Evolutionary conservation across 2,797 vertebrate genomes (phyloP).

Genomic region (Tapera naevia): DNA sequence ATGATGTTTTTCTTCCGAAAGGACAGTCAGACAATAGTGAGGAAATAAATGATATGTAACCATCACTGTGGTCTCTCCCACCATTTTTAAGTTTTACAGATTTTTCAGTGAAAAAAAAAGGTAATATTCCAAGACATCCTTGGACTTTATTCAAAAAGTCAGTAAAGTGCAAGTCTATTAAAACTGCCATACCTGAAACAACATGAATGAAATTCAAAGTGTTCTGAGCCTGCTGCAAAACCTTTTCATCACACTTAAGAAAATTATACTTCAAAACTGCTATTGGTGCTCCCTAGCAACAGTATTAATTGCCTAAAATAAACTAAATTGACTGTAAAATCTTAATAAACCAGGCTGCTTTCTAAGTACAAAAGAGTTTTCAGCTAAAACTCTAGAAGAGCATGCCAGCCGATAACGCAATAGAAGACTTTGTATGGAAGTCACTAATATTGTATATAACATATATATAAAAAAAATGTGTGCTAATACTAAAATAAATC

Average conservation of each 20-base stretch:
- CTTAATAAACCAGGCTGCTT: slow-evolving; percentile 28
- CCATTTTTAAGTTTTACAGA: background rate
- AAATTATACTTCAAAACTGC: slow-evolving; percentile 53
- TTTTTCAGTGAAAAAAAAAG: background rate
- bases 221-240: slow-evolving; percentile 36
- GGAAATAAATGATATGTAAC: background rate
- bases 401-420: background rate
- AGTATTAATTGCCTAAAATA: slow-evolving; percentile 37
- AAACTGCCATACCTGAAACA: slow-evolving; percentile 23
- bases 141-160: background rate
- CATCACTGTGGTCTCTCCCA: background rate
- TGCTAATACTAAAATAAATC: background rate
- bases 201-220: slow-evolving; percentile 20
- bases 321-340: slow-evolving; percentile 2
- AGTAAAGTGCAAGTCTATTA: background rate
- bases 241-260: slow-evolving; percentile 42
- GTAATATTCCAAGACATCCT: background rate
- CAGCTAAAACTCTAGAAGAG: background rate
- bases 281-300: slow-evolving; percentile 53
- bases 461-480: background rate
- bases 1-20: background rate
- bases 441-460: background rate
- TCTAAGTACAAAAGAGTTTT: slow-evolving; percentile 32
- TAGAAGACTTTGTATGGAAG: background rate
- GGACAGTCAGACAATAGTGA: background rate